These are phyloP conservation scores for Cephalopachus bancanus DNA, from an alignment of 2,797 vertebrate genomes.

Conservation along the genomic window DNA sequence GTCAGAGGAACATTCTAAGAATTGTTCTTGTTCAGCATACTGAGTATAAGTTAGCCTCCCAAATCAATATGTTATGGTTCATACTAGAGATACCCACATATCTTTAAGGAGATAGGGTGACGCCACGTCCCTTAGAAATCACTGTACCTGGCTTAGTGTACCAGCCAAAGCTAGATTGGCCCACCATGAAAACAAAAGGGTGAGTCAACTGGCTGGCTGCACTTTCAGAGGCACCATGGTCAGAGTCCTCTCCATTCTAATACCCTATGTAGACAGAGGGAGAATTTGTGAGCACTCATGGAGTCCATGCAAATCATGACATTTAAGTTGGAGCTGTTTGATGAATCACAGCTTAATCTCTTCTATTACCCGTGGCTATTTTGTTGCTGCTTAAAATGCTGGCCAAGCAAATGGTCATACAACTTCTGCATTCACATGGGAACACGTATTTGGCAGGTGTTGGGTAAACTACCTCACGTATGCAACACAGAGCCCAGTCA, in stretches of 20 bases:
- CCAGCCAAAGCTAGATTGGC: neutral
- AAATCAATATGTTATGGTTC: neutral
- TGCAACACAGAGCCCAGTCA: neutral
- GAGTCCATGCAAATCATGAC: neutral
- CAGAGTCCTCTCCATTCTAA: neutral
- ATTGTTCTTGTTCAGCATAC: neutral
- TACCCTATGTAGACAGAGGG: neutral
- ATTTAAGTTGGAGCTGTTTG: neutral
- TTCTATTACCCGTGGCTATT: neutral
- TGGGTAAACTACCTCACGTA: neutral
- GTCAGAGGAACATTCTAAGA: neutral
- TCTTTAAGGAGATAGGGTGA: neutral
- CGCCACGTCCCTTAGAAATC: neutral
- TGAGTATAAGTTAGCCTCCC: neutral
- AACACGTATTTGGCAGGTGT: neutral
- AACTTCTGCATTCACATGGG: neutral
- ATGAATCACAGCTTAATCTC: neutral
- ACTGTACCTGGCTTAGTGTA: neutral
- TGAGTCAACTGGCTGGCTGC: neutral
- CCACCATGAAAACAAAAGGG: neutral
- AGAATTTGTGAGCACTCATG: neutral
- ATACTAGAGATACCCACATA: neutral
- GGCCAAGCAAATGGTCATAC: neutral
- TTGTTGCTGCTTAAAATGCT: constrained; percentile 15
- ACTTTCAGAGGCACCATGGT: neutral